phyloP scores from a whole-genome alignment of 2,888 invertebrate genomes.

The Drosophila algonquin region DNA sequence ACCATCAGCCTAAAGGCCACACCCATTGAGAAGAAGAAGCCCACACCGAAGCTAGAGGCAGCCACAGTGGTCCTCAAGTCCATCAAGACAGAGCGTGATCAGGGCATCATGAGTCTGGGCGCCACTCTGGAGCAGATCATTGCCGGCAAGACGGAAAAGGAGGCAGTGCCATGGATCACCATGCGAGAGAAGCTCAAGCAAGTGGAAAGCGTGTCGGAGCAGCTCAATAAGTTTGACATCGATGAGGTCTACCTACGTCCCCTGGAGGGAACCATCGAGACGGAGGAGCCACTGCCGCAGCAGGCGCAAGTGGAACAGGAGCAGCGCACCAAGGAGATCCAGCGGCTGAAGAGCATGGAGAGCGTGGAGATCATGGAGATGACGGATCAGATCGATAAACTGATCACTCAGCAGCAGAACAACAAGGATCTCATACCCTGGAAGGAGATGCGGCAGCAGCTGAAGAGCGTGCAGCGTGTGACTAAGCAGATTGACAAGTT shows the following conservation, averaged over 20 bases:
- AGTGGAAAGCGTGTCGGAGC: constrained; percentile 83
- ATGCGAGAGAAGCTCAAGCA: constrained; percentile 82
- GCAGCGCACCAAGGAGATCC: constrained; percentile 83
- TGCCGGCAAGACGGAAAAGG: constrained; percentile 82
- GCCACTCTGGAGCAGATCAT: constrained; percentile 83
- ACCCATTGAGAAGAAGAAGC: constrained; percentile 85
- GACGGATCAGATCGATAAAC: constrained; percentile 82
- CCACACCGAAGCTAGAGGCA: constrained; percentile 85
- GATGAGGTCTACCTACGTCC: constrained; percentile 84
- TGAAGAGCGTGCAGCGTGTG: constrained; percentile 83
- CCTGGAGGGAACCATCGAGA: constrained; percentile 68
- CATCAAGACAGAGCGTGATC: constrained; percentile 84
- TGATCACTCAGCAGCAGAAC: constrained; percentile 80
- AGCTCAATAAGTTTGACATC: constrained; percentile 82
- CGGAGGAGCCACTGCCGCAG: constrained; percentile 67
- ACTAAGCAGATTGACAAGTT: constrained; percentile 84
- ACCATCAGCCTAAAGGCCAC: constrained; percentile 86
- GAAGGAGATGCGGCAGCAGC: constrained; percentile 83
- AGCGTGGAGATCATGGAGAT: constrained; percentile 83
- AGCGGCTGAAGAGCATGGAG: constrained; percentile 83
- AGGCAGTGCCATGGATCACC: constrained; percentile 83
- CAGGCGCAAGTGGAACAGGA: constrained; percentile 81
- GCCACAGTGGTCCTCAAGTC: constrained; percentile 85
- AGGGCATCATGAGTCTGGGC: constrained; percentile 82
- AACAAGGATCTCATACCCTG: constrained; percentile 81